Conservation (phyloP, 2,888 invertebrate species). For the Athalia cordata region DNA sequence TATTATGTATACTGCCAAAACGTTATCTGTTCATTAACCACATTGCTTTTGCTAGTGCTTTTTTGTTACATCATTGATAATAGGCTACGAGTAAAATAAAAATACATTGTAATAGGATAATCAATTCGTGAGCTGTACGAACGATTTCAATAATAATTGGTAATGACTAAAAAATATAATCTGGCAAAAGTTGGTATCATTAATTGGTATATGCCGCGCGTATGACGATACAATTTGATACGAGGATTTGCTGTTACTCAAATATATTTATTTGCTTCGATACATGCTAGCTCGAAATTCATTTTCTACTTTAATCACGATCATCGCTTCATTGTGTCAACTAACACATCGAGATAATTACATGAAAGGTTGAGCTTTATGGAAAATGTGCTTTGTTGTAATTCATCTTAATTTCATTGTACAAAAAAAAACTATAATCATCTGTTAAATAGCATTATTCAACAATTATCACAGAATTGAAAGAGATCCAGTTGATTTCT, state of each 20-base stretch:
- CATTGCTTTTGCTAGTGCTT: constrained; percentile 41
- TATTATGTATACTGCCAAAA: constrained; percentile 27
- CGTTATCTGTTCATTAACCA: constrained; percentile 32
- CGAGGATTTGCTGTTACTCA: too few species aligned
- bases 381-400: not conserved
- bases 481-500: not conserved
- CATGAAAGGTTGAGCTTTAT: not conserved
- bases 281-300: not conserved
- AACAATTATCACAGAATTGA: not conserved
- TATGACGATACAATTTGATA: too few species aligned
- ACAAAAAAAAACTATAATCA: not conserved
- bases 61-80: constrained; percentile 10
- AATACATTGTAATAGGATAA: not conserved
- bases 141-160: too few species aligned
- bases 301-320: not conserved
- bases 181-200: not conserved
- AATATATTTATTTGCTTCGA: not conserved
- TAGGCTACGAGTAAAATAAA: not conserved
- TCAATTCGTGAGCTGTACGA: not conserved
- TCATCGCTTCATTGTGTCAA: not conserved
- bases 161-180: not conserved
- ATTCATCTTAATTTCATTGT: not conserved
- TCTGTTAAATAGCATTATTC: too few species aligned
- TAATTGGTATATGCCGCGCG: too few species aligned
- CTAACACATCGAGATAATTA: not conserved